Evolutionary conservation across 2,113 vertebrate species (phyloP).

Genomic region (Tricholaema leucomelas): DNA sequence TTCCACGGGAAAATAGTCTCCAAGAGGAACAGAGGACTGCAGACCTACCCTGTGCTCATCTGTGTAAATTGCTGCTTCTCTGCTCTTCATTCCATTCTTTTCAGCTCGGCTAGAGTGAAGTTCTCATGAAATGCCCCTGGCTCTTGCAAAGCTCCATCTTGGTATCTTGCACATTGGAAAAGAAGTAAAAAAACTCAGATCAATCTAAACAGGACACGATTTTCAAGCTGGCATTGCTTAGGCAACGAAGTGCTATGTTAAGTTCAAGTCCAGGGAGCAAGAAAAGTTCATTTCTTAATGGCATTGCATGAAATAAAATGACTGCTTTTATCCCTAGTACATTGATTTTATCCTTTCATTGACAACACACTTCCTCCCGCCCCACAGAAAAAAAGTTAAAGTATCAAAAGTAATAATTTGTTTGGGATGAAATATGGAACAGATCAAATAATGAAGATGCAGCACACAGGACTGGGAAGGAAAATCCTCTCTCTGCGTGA

Average conservation of each 20-base stretch:
- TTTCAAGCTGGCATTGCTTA: not conserved
- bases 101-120: not conserved
- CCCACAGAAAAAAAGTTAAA: too few species aligned
- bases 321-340: not conserved
- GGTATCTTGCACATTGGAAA: not conserved
- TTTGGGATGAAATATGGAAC: not conserved
- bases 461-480: not conserved
- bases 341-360: not conserved
- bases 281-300: not conserved
- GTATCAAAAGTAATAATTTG: not conserved
- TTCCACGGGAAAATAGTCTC: not conserved
- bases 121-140: not conserved
- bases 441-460: not conserved
- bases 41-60: not conserved
- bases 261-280: not conserved
- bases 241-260: not conserved
- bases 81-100: not conserved
- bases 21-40: not conserved
- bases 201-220: accelerated
- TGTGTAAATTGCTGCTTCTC: not conserved
- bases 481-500: not conserved
- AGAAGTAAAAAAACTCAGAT: not conserved
- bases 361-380: too few species aligned
- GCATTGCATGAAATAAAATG: not conserved
- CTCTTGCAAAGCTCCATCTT: not conserved